phyloP scores from a whole-genome alignment of 2,888 invertebrate genomes.

The Malthinus flaveolus region DNA sequence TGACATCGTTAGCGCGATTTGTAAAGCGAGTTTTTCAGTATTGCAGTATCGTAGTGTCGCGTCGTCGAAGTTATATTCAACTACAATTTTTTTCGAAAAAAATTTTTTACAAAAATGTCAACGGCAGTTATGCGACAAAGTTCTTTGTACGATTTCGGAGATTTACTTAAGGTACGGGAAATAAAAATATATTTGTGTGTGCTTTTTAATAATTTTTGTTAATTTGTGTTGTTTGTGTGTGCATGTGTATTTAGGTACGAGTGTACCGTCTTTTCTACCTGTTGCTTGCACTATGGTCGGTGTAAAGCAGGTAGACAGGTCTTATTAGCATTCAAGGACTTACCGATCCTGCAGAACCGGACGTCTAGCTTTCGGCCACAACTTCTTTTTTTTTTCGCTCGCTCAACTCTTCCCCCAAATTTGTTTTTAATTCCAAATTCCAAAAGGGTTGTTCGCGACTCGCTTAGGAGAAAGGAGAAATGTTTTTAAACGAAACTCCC shows the following conservation, averaged over 20 bases:
- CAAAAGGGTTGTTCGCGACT: conserved; percentile 29
- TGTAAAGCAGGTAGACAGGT: conserved; percentile 31
- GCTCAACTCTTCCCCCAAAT: conserved; percentile 1
- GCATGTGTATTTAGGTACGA: conserved; percentile 19
- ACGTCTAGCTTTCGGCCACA: conserved; percentile 22
- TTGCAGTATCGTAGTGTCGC: conserved; percentile 54
- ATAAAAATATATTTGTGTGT: conserved; percentile 14
- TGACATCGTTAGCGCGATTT: conserved; percentile 37
- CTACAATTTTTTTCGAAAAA: conserved; percentile 3
- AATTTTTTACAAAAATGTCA: conserved; percentile 65
- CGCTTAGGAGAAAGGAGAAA: conserved; percentile 43
- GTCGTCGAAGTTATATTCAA: conserved; percentile 16
- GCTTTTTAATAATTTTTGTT: conserved; percentile 18
- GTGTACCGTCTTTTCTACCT: conserved; percentile 22
- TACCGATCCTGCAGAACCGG: conserved; percentile 37
- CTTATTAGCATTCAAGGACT: conserved; percentile 38
- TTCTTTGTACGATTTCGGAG: conserved; percentile 76
- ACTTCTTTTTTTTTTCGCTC: conserved; percentile 6
- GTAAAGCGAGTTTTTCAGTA: conserved; percentile 54
- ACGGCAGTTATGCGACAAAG: conserved; percentile 77
- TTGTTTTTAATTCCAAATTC: conserved; percentile 18
- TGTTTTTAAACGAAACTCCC: conserved; percentile 40
- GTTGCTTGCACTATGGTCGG: conserved; percentile 25
- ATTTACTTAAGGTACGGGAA: conserved; percentile 72
- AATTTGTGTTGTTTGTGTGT: conserved; percentile 17